phyloP scores from a whole-genome alignment of 2,797 vertebrate species.

The Anguilla pacifica region DNA sequence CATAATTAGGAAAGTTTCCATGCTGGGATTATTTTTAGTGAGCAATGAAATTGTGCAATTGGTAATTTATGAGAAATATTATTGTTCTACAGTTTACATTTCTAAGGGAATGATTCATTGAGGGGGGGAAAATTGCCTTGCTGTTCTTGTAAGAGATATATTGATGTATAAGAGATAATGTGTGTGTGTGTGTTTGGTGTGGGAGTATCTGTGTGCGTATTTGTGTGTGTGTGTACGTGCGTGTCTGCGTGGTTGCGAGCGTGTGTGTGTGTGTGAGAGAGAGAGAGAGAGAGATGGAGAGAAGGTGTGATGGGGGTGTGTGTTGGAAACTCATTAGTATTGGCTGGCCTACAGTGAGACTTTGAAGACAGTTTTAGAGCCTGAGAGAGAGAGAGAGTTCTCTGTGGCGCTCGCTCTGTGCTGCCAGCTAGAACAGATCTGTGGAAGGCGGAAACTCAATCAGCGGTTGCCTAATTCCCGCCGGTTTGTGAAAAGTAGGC shows the following conservation, averaged over 20 bases:
- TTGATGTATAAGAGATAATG: too few species aligned
- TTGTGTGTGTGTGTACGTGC: too few species aligned
- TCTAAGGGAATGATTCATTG: neutral
- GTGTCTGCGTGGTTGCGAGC: too few species aligned
- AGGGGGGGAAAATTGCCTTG: neutral
- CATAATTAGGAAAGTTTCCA: neutral
- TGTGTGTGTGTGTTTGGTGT: too few species aligned
- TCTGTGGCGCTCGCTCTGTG: neutral
- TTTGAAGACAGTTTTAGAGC: neutral
- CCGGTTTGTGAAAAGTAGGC: slow-evolving; percentile 63
- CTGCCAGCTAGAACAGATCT: slow-evolving; percentile 36
- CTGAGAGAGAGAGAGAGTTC: neutral
- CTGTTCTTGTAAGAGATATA: neutral
- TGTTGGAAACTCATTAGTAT: neutral
- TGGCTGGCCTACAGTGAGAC: neutral
- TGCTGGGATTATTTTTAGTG: neutral
- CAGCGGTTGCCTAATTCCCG: slow-evolving; percentile 43
- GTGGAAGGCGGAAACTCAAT: slow-evolving; percentile 34
- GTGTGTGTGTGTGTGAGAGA: neutral
- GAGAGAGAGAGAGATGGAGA: neutral
- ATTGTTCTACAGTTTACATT: neutral
- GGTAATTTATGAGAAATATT: neutral
- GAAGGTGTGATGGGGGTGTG: neutral
- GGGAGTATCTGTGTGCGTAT: too few species aligned
- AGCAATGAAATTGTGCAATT: neutral